Conservation (phyloP, 2,888 invertebrate species). For the Marasmarcha lunaedactyla region DNA sequence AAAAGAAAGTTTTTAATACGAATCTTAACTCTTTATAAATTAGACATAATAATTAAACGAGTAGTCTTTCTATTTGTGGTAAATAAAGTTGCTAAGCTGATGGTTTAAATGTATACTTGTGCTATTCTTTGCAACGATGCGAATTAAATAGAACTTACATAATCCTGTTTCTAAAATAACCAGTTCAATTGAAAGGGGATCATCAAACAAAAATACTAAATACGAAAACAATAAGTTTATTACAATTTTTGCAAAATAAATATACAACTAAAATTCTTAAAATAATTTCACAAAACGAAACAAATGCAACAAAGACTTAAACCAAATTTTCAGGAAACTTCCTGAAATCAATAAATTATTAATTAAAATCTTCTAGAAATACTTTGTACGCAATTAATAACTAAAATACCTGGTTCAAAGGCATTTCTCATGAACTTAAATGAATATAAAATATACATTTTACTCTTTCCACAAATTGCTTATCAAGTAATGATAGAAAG, state of each 20-base stretch:
- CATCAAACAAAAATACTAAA: conserved; percentile 1
- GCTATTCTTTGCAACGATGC: no score
- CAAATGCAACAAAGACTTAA: conserved; percentile 51
- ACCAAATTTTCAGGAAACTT: neutral
- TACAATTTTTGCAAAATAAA: conserved; percentile 53
- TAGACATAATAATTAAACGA: no score
- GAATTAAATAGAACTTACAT: no score
- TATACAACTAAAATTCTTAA: conserved; percentile 49
- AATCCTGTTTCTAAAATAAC: no score
- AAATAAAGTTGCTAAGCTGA: no score
- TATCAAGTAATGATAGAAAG: no score
- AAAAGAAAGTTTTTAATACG: no score
- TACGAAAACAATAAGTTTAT: conserved; percentile 56
- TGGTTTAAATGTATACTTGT: no score
- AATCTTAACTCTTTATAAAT: no score
- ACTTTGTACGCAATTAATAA: conserved; percentile 53
- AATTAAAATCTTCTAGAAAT: conserved; percentile 38
- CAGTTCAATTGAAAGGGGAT: no score
- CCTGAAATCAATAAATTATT: conserved; percentile 53
- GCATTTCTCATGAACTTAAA: neutral
- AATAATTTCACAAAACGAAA: conserved; percentile 57
- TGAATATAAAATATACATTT: neutral
- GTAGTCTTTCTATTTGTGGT: no score
- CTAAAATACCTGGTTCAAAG: conserved; percentile 12
- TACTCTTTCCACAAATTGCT: conserved; percentile 8